These are phyloP conservation scores for Odobenus rosmarus DNA, from an alignment of 2,113 vertebrate genomes.

Conservation along the genomic window DNA sequence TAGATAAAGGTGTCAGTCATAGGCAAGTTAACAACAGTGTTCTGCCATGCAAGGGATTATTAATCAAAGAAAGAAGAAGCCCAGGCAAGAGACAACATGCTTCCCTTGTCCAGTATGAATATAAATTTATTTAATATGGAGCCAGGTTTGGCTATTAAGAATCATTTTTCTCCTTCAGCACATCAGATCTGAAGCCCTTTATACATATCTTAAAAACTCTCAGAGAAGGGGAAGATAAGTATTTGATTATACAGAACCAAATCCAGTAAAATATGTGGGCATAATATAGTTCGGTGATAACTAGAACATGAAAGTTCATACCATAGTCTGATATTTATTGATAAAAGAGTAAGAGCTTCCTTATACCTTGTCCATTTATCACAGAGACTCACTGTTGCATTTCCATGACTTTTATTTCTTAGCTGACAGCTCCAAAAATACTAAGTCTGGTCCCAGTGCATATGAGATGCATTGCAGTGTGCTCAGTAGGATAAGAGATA, in stretches of 20 bases:
- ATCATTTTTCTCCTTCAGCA: neutral
- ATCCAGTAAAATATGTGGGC: neutral
- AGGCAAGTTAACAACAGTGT: neutral
- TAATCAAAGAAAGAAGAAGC: constrained; percentile 34
- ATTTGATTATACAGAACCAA: constrained; percentile 20
- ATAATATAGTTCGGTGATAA: neutral
- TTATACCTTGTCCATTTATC: neutral
- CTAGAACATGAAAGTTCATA: neutral
- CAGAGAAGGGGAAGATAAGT: neutral
- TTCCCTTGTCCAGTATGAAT: neutral
- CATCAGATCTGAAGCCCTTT: neutral
- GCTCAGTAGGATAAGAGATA: neutral
- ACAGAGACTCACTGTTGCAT: neutral
- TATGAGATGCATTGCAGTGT: neutral
- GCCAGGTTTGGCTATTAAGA: neutral
- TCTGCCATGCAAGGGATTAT: neutral
- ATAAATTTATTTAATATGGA: constrained; percentile 9
- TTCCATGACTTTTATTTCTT: constrained; percentile 34
- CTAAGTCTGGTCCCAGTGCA: neutral
- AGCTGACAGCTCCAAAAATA: neutral
- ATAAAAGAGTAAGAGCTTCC: neutral
- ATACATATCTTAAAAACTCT: neutral
- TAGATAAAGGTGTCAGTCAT: neutral
- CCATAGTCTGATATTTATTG: neutral
- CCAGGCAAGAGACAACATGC: neutral